Evolutionary conservation across 2,888 invertebrate species (phyloP).

Genomic region (Thymelicus sylvestris): DNA sequence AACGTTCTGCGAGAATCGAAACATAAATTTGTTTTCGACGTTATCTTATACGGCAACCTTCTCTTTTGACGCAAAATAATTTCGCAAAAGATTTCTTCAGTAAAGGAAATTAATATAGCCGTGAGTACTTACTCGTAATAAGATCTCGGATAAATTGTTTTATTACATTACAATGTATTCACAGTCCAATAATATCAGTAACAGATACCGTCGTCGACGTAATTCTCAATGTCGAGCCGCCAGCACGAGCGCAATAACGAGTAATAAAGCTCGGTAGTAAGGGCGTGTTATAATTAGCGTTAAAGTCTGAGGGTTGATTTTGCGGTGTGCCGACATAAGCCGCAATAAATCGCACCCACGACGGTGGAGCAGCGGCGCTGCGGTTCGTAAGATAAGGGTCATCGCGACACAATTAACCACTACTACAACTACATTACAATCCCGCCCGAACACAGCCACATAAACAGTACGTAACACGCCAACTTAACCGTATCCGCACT

Average conservation of each 20-base stretch:
- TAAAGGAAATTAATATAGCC: background rate
- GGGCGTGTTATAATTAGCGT: conserved; percentile 63
- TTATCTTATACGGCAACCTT: conserved; percentile 64
- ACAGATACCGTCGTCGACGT: conserved; percentile 28
- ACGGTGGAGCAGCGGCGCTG: conserved; percentile 57
- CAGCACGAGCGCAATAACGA: conserved; percentile 27
- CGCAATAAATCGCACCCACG: conserved; percentile 72
- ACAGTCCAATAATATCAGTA: conserved; percentile 35
- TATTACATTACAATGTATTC: conserved; percentile 22
- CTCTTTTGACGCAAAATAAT: conserved; percentile 8
- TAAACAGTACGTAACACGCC: conserved; percentile 11
- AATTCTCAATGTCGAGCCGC: conserved; percentile 22
- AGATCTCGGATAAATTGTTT: conserved; percentile 5
- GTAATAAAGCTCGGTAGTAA: conserved; percentile 42
- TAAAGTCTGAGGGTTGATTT: conserved; percentile 58
- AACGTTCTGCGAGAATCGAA: conserved; percentile 72
- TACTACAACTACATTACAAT: conserved; percentile 69
- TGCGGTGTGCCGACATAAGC: conserved; percentile 58
- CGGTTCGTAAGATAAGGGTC: conserved; percentile 75
- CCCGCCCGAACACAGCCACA: conserved; percentile 44
- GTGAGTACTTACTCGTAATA: background rate
- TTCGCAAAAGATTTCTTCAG: background rate
- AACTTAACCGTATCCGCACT: background rate
- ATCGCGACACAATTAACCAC: conserved; percentile 68
- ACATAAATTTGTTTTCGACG: conserved; percentile 76